These are phyloP conservation scores for Acridotheres tristis DNA, from an alignment of 2,797 vertebrate genomes.

Conservation along the genomic window DNA sequence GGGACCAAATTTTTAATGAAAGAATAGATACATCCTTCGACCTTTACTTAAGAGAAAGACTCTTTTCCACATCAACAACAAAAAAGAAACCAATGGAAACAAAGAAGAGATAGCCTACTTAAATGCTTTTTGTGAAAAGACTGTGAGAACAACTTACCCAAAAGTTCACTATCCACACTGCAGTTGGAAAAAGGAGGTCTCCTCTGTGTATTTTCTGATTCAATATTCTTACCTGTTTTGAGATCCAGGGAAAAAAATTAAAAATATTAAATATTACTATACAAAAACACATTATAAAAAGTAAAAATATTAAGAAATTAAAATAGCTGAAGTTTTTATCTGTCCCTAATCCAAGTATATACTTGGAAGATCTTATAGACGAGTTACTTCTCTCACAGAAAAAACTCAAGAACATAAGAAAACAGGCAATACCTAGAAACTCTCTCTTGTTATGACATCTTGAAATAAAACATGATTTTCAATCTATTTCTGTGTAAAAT, in stretches of 20 bases:
- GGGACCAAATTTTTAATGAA: background rate
- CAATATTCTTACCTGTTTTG: background rate
- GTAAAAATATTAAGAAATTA: background rate
- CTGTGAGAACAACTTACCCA: slow-evolving; percentile 76
- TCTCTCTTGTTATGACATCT: background rate
- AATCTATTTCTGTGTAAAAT: background rate
- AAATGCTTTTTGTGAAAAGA: background rate
- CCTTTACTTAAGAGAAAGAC: background rate
- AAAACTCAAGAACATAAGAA: background rate
- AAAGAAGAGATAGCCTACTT: background rate
- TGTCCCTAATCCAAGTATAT: background rate
- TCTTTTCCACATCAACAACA: background rate
- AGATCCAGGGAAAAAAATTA: background rate
- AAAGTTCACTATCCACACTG: slow-evolving; percentile 77
- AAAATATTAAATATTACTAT: background rate
- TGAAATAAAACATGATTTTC: background rate
- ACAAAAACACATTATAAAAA: background rate
- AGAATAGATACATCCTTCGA: background rate
- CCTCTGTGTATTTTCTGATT: slow-evolving; percentile 62
- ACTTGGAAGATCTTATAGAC: background rate
- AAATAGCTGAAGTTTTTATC: background rate
- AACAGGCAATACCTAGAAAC: background rate
- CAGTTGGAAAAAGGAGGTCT: slow-evolving; percentile 81
- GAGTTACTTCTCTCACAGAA: background rate
- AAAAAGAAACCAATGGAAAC: background rate